Evolutionary conservation across 2,888 invertebrate genomes (phyloP).

Genomic region (Oxycera nigricornis): DNA sequence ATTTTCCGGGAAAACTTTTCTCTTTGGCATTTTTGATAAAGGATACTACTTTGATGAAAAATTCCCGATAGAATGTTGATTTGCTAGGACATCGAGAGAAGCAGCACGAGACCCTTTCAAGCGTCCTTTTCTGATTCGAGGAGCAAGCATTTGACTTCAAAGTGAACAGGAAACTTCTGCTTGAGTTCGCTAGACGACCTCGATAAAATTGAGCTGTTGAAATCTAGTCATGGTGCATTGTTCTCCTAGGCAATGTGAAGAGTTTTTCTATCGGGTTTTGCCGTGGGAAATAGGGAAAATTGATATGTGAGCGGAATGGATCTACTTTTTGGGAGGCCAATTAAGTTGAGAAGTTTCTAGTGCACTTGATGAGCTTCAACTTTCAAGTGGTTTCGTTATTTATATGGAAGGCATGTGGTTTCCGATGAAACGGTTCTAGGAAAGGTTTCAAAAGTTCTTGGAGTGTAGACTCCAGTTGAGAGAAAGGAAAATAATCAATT

Average conservation of each 20-base stretch:
- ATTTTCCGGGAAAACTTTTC: constrained; percentile 20
- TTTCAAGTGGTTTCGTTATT: constrained; percentile 1
- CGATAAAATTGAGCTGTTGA: constrained; percentile 20
- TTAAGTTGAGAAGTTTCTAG: constrained; percentile 21
- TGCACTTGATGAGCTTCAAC: not conserved
- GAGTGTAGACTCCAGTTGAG: too few relatives aligned
- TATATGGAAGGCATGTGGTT: too few relatives aligned
- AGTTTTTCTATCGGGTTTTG: not conserved
- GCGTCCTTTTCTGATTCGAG: not conserved
- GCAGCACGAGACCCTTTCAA: not conserved
- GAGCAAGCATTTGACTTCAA: not conserved
- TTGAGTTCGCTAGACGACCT: not conserved
- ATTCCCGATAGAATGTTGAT: constrained; percentile 36
- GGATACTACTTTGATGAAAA: constrained; percentile 33
- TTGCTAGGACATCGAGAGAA: not conserved
- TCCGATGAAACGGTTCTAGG: too few relatives aligned
- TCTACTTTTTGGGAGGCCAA: constrained; percentile 6
- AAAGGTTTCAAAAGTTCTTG: too few relatives aligned
- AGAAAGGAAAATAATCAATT: too few relatives aligned
- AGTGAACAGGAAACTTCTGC: constrained; percentile 4
- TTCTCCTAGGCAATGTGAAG: not conserved
- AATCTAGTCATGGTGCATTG: constrained; percentile 11
- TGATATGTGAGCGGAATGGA: not conserved
- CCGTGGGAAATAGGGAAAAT: not conserved
- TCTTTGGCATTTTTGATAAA: constrained; percentile 21